Base-by-base conservation (phyloP, 2,113 vertebrate species). In the Anser cygnoides region DNA sequence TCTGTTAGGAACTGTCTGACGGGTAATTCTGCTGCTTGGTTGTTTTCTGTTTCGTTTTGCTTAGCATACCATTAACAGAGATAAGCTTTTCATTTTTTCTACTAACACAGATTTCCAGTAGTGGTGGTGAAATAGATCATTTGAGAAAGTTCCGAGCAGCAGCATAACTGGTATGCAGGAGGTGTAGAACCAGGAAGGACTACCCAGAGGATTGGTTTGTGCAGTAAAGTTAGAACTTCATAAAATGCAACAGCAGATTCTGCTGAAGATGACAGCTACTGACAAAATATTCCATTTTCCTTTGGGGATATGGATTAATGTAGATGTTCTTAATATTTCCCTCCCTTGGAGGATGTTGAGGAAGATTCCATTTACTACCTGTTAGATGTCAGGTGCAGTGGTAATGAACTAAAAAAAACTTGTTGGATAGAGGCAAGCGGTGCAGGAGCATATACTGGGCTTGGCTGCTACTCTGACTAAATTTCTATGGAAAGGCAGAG, bases 361-460 rank as follows among this genome's bases (percentile, higher is more conserved):
- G 46, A 78, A 63, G 25, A 35, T 43, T 81, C 10, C 13, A 11
- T 84, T 80, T 26, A 59, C 0, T 75, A 20, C 18, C 52, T 43
- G 6, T 71, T 52, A 81, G 15, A 13, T 54, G 11, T 44, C 10
- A 0, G 31, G 8, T 85, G 28, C 29, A 46, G 25, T 83, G 12
- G 2, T 72, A 76, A 25, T 5, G 6, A 14, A 68, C 59, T 57
- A 35, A 49, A 68, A 68, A 52, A 79, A 46, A 19, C 21, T 20
- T 71, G 17, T 29, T 76, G 22, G 22, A 7, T 54, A 52, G 49
- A 71, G 44, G 25, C 29, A 37, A 74, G 21, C 26, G 35, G 0
- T 74, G 61, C 19, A 46, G 44, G 9, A 89, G 35, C 20, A 23
- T 0, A 0, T 33, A 3, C 6, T 10, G 25, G 20, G 6, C 61